Percentiles rank a stretch among this genome's conserved stretches.
phyloP scores from a whole-genome alignment of 2,113 vertebrate genomes.

The Tilapia sparmanii region DNA sequence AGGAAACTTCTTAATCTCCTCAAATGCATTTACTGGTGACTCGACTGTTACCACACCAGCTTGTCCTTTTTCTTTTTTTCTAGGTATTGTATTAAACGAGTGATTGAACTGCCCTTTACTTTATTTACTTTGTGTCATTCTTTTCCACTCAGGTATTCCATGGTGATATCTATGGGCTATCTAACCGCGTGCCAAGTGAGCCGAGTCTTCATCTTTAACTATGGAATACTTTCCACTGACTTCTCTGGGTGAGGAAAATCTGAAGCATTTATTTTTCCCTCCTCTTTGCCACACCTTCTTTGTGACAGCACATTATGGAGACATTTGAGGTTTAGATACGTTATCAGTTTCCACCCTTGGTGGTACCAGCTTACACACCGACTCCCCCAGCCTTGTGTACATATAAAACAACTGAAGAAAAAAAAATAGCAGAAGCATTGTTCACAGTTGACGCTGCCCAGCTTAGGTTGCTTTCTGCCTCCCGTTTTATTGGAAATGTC shows the following conservation, averaged over 20 bases:
- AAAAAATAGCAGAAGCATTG: background rate
- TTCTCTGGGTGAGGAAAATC: conserved; percentile 74
- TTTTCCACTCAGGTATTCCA: conserved; percentile 60
- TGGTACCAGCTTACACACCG: background rate
- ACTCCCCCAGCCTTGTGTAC: conserved; percentile 18
- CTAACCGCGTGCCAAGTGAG: conserved; percentile 71
- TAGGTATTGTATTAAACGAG: fast-evolving
- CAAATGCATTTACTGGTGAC: background rate
- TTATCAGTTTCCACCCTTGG: conserved; percentile 14
- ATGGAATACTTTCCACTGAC: conserved; percentile 75
- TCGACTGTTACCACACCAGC: background rate
- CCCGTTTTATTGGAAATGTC: background rate
- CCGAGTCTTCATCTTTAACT: conserved; percentile 74
- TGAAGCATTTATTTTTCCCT: background rate
- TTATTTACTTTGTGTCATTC: background rate
- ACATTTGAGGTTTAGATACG: background rate
- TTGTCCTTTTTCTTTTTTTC: background rate
- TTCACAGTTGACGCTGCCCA: background rate
- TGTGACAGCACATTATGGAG: background rate
- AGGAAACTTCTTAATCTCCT: background rate
- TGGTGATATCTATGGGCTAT: conserved; percentile 71
- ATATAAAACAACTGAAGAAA: conserved; percentile 7
- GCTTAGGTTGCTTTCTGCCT: background rate
- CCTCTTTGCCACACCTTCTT: background rate
- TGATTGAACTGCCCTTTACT: background rate